A percentile compares a stretch with the other conserved stretches of the same genome.
Conservation (phyloP, 2,888 invertebrate species). For the Aphidoletes aphidimyza region DNA sequence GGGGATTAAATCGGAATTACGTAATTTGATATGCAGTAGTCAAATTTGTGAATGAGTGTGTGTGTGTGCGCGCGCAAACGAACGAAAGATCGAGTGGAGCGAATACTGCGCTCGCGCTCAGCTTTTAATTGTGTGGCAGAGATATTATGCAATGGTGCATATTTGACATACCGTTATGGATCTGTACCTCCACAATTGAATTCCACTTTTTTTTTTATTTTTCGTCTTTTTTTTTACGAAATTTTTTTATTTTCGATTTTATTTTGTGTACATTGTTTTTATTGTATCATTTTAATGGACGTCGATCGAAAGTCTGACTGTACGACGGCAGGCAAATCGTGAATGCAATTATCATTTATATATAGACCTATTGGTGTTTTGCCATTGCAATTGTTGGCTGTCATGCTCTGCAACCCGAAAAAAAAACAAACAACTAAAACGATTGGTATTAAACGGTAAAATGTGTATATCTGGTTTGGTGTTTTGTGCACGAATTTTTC, state of each 20-base stretch:
- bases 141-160: constrained; percentile 6
- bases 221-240: not conserved
- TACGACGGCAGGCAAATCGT: constrained; percentile 48
- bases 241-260: not conserved
- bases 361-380: constrained; percentile 31
- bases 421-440: not conserved
- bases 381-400: not conserved
- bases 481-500: constrained; percentile 38
- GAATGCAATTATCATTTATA: constrained; percentile 43
- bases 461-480: constrained; percentile 5
- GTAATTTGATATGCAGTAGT: constrained; percentile 46
- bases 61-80: not conserved
- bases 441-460: not conserved
- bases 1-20: not conserved
- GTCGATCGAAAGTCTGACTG: constrained; percentile 17
- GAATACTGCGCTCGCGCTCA: no score
- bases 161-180: constrained; percentile 45
- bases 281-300: constrained; percentile 45
- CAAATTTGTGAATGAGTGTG: constrained; percentile 49
- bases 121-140: no score
- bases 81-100: no score
- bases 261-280: not conserved
- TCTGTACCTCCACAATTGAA: constrained; percentile 33
- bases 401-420: constrained; percentile 15
- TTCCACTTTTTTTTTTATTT: not conserved